phyloP scores from a whole-genome alignment of 2,888 invertebrate species.

The Scotopteryx bipunctaria region DNA sequence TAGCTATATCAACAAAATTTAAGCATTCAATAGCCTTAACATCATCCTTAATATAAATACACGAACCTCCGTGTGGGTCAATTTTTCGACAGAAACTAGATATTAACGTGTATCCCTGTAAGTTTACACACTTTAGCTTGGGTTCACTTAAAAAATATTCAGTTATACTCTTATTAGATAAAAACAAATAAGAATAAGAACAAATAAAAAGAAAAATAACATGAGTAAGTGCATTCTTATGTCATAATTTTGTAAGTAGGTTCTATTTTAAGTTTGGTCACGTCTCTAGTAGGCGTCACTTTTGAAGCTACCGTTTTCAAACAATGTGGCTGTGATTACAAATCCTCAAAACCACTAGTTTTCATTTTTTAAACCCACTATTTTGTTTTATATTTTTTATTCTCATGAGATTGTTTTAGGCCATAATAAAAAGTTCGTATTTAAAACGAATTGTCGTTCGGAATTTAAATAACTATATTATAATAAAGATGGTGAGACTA shows the following conservation, averaged over 20 bases:
- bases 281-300: constrained; percentile 69
- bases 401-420: constrained; percentile 2
- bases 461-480: constrained; percentile 9
- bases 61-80: no score
- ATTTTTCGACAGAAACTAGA: no score
- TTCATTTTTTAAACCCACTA: constrained; percentile 1
- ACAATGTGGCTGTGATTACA: constrained; percentile 56
- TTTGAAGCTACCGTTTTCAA: constrained; percentile 72
- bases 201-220: neutral
- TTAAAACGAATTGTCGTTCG: neutral
- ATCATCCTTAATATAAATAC: no score
- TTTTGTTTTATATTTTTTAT: constrained; percentile 1
- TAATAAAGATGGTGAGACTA: constrained; percentile 3
- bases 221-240: neutral
- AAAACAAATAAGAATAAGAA: no score
- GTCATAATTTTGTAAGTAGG: constrained; percentile 12
- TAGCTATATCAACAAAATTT: no score
- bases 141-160: no score
- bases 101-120: no score
- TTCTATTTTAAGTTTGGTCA: constrained; percentile 65
- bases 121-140: no score
- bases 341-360: constrained; percentile 35
- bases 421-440: neutral
- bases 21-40: no score
- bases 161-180: no score